phyloP scores from a whole-genome alignment of 2,797 vertebrate species.

The Lophotriccus pileatus region DNA sequence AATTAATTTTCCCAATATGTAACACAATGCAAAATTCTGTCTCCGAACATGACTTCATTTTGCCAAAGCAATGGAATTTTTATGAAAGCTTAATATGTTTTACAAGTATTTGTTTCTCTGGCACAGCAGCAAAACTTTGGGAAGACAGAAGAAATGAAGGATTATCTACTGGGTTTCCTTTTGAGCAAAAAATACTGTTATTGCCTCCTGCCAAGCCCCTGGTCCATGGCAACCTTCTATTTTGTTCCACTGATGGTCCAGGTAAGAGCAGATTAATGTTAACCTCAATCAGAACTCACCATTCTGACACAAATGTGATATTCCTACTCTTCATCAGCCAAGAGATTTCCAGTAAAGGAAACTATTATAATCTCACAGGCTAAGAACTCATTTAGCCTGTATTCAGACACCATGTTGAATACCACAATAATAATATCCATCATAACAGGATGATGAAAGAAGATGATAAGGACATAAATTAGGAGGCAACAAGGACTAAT shows the following conservation, averaged over 20 bases:
- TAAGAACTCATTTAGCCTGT: neutral
- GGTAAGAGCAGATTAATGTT: neutral
- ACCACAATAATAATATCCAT: neutral
- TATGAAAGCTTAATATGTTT: neutral
- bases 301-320: neutral
- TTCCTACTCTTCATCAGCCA: neutral
- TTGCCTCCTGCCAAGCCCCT: neutral
- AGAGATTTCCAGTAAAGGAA: neutral
- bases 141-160: neutral
- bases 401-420: neutral
- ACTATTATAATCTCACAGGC: neutral
- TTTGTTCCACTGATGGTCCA: neutral
- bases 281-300: neutral
- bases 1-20: constrained; percentile 45
- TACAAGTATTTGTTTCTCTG: neutral
- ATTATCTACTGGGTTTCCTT: neutral
- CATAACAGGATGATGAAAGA: neutral
- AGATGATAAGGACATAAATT: neutral
- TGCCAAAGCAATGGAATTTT: constrained; percentile 13
- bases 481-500: neutral
- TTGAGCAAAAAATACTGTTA: neutral
- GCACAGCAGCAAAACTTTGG: neutral
- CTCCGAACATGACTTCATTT: neutral
- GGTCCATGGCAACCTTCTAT: neutral
- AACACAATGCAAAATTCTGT: constrained; percentile 14